Evolutionary conservation across 2,113 vertebrate species (phyloP).

Genomic region (Microcebus tavaratra): DNA sequence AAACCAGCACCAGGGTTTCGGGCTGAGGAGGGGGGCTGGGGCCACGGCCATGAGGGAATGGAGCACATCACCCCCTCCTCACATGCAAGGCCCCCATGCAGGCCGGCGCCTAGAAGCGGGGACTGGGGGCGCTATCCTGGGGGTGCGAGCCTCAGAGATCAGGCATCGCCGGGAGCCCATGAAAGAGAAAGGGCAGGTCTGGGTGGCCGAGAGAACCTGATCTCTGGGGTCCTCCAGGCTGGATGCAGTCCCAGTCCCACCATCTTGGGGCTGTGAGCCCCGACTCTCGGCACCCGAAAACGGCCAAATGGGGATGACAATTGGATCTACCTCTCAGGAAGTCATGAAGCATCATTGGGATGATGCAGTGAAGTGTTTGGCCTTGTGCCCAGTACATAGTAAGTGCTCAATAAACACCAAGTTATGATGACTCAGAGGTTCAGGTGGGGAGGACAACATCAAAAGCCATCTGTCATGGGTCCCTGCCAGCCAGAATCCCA

Average conservation of each 20-base stretch:
- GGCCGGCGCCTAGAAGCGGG: background rate
- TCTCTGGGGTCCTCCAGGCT: background rate
- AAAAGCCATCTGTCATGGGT: background rate
- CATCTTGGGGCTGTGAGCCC: background rate
- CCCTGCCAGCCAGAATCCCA: background rate
- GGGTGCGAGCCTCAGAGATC: background rate
- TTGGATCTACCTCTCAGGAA: background rate
- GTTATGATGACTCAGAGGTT: accelerated
- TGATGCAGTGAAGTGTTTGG: background rate
- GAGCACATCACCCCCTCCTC: background rate
- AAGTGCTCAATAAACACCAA: background rate
- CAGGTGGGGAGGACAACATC: background rate
- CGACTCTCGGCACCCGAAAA: background rate
- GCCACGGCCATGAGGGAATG: accelerated
- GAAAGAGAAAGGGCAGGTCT: background rate
- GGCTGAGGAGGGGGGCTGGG: background rate
- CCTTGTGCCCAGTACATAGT: background rate
- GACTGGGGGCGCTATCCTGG: background rate
- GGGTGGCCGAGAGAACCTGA: background rate
- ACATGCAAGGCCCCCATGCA: background rate
- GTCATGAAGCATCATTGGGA: background rate
- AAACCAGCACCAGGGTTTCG: background rate
- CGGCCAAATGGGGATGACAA: background rate
- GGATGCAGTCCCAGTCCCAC: background rate
- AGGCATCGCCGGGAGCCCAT: background rate